Evolutionary conservation across 2,888 invertebrate genomes (phyloP).

Genomic region (Catocala fraxini): DNA sequence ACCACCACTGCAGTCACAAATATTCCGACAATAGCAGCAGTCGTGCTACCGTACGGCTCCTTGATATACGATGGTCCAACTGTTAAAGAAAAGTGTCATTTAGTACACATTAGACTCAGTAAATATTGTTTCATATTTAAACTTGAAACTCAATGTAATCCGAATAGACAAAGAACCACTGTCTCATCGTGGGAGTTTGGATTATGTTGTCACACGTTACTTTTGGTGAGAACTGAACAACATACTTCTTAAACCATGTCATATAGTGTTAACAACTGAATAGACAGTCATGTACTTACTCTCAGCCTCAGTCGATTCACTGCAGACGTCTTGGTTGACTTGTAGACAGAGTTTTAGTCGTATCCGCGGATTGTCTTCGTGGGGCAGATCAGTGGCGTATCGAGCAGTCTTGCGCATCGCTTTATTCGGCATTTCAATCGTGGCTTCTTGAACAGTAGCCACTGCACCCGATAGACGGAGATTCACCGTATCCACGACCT

Average conservation of each 20-base stretch:
- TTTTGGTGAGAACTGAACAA: not conserved
- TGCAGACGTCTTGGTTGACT: conserved; percentile 93
- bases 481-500: conserved; percentile 91
- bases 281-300: conserved; percentile 88
- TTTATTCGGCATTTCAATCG: conserved; percentile 88
- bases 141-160: conserved; percentile 4
- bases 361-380: conserved; percentile 90
- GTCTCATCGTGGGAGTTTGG: conserved; percentile 20
- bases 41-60: conserved; percentile 92
- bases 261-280: not conserved
- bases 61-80: conserved; percentile 94
- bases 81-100: conserved; percentile 63
- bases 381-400: conserved; percentile 86
- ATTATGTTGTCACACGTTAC: conserved; percentile 3
- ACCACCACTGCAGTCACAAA: conserved; percentile 85
- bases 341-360: conserved; percentile 94
- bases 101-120: not conserved
- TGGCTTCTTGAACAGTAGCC: conserved; percentile 91
- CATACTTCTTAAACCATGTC: not conserved
- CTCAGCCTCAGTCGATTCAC: conserved; percentile 94
- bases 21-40: conserved; percentile 88
- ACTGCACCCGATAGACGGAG: conserved; percentile 91
- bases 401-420: conserved; percentile 75
- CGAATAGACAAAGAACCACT: conserved; percentile 13
- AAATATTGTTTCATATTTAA: not conserved